phyloP scores from a whole-genome alignment of 2,888 invertebrate genomes.

The Strigamia transsilvanica region DNA sequence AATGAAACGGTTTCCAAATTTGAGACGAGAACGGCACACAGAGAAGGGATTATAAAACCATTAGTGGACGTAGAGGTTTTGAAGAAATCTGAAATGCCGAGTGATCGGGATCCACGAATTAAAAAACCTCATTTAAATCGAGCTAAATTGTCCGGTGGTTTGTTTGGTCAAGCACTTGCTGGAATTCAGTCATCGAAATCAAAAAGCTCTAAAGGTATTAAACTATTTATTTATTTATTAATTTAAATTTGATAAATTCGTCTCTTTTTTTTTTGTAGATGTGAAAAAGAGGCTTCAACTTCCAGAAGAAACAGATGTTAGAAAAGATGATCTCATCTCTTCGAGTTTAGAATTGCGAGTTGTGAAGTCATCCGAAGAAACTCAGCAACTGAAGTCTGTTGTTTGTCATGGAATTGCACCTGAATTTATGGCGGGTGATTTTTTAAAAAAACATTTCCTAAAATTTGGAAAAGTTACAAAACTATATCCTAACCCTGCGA shows the following conservation, averaged over 20 bases:
- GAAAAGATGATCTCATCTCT: slow-evolving; percentile 15
- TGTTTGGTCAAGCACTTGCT: not conserved
- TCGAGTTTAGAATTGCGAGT: not conserved
- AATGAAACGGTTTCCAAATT: not conserved
- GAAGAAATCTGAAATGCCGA: not conserved
- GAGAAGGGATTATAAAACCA: not conserved
- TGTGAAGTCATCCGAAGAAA: slow-evolving; percentile 49
- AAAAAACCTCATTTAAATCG: slow-evolving; percentile 11
- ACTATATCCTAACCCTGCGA: slow-evolving; percentile 73
- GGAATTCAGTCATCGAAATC: not conserved
- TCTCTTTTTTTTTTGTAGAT: not conserved
- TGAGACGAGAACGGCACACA: not conserved
- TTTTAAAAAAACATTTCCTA: slow-evolving; percentile 64
- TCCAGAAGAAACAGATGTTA: not conserved
- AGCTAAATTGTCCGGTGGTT: not conserved
- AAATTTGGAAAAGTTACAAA: slow-evolving; percentile 76
- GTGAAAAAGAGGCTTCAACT: not conserved
- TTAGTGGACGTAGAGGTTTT: not conserved
- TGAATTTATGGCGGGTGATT: slow-evolving; percentile 60
- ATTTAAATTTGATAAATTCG: not conserved
- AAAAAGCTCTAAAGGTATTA: not conserved
- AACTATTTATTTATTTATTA: not conserved
- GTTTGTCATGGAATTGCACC: slow-evolving; percentile 62
- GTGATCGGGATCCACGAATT: not conserved
- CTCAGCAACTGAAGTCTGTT: slow-evolving; percentile 58